Conservation (phyloP, 2,797 vertebrate species). For the Acanthurus leucopareius region DNA sequence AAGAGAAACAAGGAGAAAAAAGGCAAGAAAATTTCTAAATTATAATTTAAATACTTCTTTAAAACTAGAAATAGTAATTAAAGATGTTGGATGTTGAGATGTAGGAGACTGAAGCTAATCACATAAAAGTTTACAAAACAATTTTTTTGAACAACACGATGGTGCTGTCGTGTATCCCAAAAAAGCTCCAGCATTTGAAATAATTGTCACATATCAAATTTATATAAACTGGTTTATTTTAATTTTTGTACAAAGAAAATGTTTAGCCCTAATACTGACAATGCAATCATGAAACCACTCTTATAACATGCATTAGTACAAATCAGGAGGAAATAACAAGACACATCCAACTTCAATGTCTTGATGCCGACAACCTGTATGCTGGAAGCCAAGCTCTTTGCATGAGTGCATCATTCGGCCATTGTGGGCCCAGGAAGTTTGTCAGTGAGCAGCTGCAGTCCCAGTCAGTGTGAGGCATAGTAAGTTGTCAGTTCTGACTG, state of each 20-base stretch:
- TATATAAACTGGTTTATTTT: slow-evolving; percentile 66
- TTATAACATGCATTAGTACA: slow-evolving; percentile 47
- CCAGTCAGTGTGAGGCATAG: slow-evolving; percentile 70
- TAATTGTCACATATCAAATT: slow-evolving; percentile 58
- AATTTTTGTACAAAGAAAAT: slow-evolving; percentile 38
- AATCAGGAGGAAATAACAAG: slow-evolving; percentile 36
- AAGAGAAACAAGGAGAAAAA: slow-evolving; percentile 8
- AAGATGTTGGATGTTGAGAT: background rate
- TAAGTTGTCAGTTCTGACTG: slow-evolving; percentile 72
- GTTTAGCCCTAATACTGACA: slow-evolving; percentile 41
- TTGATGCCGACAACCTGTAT: slow-evolving; percentile 39
- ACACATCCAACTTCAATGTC: slow-evolving; percentile 48
- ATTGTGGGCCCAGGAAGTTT: slow-evolving; percentile 57
- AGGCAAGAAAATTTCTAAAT: background rate
- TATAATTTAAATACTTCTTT: slow-evolving; percentile 12
- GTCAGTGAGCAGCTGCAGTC: slow-evolving; percentile 71
- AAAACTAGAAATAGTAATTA: background rate
- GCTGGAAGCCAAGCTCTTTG: slow-evolving; percentile 79
- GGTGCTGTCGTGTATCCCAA: background rate
- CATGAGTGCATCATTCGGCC: slow-evolving; percentile 67
- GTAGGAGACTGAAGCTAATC: slow-evolving; percentile 1
- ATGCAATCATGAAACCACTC: slow-evolving; percentile 41
- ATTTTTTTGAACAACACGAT: background rate
- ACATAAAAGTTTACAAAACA: slow-evolving; percentile 19
- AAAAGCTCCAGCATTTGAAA: slow-evolving; percentile 42